phyloP scores from a whole-genome alignment of 2,797 vertebrate species.

The Pogoniulus pusillus region DNA sequence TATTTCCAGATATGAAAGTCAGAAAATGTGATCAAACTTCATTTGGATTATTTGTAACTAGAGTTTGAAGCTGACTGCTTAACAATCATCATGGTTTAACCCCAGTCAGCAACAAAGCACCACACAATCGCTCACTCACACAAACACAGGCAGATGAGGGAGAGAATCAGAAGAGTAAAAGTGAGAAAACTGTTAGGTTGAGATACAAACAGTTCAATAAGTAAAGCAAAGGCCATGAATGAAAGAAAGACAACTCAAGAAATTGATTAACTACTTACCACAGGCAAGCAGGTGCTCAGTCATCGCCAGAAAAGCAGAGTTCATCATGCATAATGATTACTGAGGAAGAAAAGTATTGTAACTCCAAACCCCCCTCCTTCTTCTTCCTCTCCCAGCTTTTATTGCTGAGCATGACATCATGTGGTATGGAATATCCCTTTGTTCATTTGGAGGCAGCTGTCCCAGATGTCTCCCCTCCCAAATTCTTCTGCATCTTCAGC shows the following conservation, averaged over 20 bases:
- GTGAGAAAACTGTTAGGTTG: not conserved
- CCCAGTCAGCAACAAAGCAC: not conserved
- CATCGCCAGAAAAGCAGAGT: not conserved
- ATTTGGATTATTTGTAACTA: not conserved
- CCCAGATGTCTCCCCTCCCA: no score
- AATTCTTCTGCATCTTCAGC: no score
- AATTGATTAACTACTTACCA: not conserved
- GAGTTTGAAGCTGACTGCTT: not conserved
- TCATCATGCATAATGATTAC: not conserved
- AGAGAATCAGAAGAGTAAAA: not conserved
- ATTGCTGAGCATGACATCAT: not conserved
- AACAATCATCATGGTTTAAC: not conserved
- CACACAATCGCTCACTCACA: no score
- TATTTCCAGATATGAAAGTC: not conserved
- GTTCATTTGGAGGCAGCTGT: no score
- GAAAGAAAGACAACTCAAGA: not conserved
- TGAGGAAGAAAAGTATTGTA: not conserved
- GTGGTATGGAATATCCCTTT: no score
- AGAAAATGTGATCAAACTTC: not conserved
- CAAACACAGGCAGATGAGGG: no score
- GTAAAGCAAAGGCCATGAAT: not conserved
- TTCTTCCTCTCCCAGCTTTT: not conserved
- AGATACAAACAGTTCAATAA: not conserved
- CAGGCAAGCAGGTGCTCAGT: not conserved
- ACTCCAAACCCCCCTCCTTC: not conserved